Base-by-base conservation (phyloP, 2,797 vertebrate species). In the Acanthurus leucopareius region DNA sequence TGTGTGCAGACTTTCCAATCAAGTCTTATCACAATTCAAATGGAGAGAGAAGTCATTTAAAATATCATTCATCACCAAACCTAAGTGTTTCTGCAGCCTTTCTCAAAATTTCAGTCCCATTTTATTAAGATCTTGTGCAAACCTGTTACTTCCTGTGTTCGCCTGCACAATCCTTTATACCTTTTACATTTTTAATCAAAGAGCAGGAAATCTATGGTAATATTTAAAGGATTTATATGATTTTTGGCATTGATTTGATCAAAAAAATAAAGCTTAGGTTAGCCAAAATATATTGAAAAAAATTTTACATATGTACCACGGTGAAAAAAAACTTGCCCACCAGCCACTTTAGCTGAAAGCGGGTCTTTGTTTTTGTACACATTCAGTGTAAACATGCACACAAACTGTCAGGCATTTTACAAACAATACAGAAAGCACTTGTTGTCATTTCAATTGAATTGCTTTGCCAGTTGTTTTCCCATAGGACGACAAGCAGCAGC, bases 401-500 rank as follows among this genome's bases (percentile, higher is more conserved):
- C 2, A 1, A 11, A 54, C 64, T 64, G 38, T 16, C 42, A 74
- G 54, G 32, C 7, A 0, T 64, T 71, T 53, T 65, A 53, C 51
- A 80, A 82, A 66, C 61, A 80, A 63, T 42, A 73, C 44, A 84
- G 76, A 72, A 66, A 68, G 15, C 9, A 51, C n/a, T 69, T 80
- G 61, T 82, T 83, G 64, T 72, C 54, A 73, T 84, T 77, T 79
- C 51, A 47, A 16, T 45, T 82, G 60, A 59, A 72, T 10, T 78
- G 62, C 20, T 63, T 48, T 72, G 32, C 19, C 40, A 68, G 73
- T 56, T 67, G 57, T 79, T 75, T 66, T 40, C 47, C 52, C 38
- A 56, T 45, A 68, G 71, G 56, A 54, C 61, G 42, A 54, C 53
- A 15, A 16, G 22, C 61, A 73, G 69, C 47, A 45, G 72, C 47